These are phyloP conservation scores for Pionites leucogaster DNA, from an alignment of 2,113 vertebrate species.

Conservation along the genomic window DNA sequence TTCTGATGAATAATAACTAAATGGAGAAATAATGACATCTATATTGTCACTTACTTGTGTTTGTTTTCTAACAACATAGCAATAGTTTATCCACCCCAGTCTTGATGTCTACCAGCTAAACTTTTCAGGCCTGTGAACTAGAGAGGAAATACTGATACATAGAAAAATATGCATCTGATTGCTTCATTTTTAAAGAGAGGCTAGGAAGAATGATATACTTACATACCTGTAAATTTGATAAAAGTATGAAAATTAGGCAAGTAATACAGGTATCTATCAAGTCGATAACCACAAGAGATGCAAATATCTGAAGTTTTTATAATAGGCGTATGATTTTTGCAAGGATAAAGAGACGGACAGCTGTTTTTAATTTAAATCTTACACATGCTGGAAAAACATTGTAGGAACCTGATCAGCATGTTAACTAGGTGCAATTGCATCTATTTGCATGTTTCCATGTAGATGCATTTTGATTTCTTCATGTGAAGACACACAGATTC, in stretches of 20 bases:
- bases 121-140: not conserved
- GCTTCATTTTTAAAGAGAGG: not conserved
- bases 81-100: not conserved
- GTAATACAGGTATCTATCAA: not conserved
- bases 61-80: not conserved
- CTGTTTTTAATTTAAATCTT: not conserved
- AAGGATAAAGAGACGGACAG: not conserved
- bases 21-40: not conserved
- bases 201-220: not conserved
- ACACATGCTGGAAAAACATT: not conserved
- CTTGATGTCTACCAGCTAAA: not conserved
- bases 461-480: not conserved
- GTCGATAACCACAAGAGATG: not conserved
- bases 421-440: not conserved
- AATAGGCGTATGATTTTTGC: not conserved
- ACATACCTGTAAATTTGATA: not conserved
- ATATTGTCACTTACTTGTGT: not conserved
- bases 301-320: not conserved
- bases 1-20: not conserved
- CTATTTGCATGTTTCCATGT: not conserved
- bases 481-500: not conserved
- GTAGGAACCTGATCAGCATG: not conserved
- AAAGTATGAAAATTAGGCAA: not conserved
- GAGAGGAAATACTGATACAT: not conserved
- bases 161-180: not conserved